A percentile compares a stretch with the other conserved stretches of the same genome.
Conservation (phyloP, 1,140 invertebrate species). For the Drosophila eugracilis region DNA sequence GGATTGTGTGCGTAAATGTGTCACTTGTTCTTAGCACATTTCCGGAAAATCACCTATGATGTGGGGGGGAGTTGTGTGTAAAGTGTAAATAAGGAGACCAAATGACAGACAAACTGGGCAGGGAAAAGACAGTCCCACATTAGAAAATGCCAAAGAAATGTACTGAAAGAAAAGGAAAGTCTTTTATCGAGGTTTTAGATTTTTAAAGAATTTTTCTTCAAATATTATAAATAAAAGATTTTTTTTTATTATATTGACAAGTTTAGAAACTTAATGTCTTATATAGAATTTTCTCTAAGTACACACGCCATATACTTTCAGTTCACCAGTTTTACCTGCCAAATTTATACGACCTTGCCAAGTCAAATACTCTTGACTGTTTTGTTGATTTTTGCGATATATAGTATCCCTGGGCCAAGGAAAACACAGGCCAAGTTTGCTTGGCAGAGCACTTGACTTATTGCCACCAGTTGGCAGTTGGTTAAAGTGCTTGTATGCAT, state of each 20-base stretch:
- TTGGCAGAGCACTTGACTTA: constrained; percentile 53
- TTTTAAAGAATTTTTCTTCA: too few species aligned
- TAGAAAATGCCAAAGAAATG: too few species aligned
- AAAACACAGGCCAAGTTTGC: constrained; percentile 32
- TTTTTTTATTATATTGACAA: too few species aligned
- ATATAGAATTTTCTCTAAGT: too few species aligned
- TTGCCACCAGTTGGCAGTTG: constrained; percentile 52
- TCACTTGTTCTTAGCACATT: constrained; percentile 53
- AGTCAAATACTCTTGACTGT: constrained; percentile 5
- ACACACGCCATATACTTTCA: not conserved
- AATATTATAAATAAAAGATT: too few species aligned
- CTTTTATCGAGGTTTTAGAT: too few species aligned
- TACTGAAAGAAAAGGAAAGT: constrained; percentile 1
- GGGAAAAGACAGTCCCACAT: constrained; percentile 11
- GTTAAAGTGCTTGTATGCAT: constrained; percentile 58
- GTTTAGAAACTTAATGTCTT: too few species aligned
- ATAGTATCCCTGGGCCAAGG: constrained; percentile 16
- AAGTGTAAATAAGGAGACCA: constrained; percentile 59
- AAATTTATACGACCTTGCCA: constrained; percentile 55
- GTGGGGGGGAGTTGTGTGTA: constrained; percentile 36
- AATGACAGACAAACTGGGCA: constrained; percentile 19
- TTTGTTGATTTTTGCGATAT: constrained; percentile 41
- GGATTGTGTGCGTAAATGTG: constrained; percentile 37
- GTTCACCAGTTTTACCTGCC: constrained; percentile 16
- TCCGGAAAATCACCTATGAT: constrained; percentile 46